Percentiles rank a stretch among this genome's conserved stretches.
These are phyloP conservation scores for Tragelaphus imberbis DNA, from an alignment of 2,113 vertebrate species.

Conservation along the genomic window DNA sequence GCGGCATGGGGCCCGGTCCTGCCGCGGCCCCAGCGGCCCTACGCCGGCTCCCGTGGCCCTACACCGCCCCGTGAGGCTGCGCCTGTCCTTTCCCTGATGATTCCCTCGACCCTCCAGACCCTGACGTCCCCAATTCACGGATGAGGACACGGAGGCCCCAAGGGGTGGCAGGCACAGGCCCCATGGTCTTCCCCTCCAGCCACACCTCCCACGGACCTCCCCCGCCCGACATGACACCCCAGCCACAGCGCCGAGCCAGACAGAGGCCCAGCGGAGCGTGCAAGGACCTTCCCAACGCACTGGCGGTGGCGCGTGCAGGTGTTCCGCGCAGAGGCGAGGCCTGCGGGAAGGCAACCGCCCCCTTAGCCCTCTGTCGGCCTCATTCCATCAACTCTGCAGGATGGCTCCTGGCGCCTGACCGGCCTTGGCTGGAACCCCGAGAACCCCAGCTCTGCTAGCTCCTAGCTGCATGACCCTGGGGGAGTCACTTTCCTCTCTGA, in stretches of 20 bases:
- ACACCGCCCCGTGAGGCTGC: rapidly evolving
- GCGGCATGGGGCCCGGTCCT: rapidly evolving
- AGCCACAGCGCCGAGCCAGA: not conserved
- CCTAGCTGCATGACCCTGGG: not conserved
- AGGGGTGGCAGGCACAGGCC: not conserved
- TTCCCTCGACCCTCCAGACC: not conserved
- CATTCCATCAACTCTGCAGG: not conserved
- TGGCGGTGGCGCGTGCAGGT: rapidly evolving
- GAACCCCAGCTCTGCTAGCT: not conserved
- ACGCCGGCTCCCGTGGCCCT: rapidly evolving
- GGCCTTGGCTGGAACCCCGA: not conserved
- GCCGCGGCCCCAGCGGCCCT: rapidly evolving
- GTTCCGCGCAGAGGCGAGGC: not conserved
- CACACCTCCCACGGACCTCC: not conserved
- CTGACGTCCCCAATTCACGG: not conserved
- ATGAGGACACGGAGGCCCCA: not conserved
- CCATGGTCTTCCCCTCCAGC: not conserved
- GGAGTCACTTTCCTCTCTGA: not conserved
- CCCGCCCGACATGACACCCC: rapidly evolving
- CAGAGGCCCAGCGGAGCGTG: rapidly evolving
- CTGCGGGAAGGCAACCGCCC: rapidly evolving
- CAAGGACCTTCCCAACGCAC: not conserved
- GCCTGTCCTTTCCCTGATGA: not conserved
- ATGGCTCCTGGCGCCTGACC: not conserved
- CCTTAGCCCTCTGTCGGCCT: not conserved